Base-by-base conservation (phyloP, 2,113 vertebrate species). In the Smithornis capensis region DNA sequence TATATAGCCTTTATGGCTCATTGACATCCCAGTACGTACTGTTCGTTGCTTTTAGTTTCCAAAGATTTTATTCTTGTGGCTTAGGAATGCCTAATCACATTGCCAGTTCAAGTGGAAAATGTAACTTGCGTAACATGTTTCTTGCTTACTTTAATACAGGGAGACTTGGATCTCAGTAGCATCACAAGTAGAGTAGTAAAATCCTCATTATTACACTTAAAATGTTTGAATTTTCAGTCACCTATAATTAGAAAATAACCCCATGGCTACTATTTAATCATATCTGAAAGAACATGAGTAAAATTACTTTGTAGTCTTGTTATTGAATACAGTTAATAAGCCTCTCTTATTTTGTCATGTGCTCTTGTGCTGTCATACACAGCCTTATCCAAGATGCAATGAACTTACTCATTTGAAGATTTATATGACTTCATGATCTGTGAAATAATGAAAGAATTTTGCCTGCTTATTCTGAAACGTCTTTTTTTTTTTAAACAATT, bases 21-120 rank as follows among this genome's bases (percentile, higher is more conserved):
- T 89, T 95, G 87, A 49, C 71, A 90, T 92, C 79, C 75, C 83
- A 88, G 68, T 92, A 83, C 68, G 67, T 77, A 78, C 38, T 90
- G 12, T 74, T 93, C 62, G 68, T 83, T 95, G 71, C 44, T 88
- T 94, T 93, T 80, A 64, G 59, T 94, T 92, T 95, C 83, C 76
- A 71, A 90, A 87, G 63, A 78, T 94, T 95, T 91, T 93, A 68
- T 95, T 87, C 38, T 71, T 94, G 71, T 92, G 94, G 47, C 17
- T 91, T 90, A 77, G 47, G 27, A 94, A 95, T 35, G 35, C 40
- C 81, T 64, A 93, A 88, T 94, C 56, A 67, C 27, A 56, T 81
- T 96, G 64, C 59, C 64, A 85, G 78, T 80, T 93, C 90, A 93
- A 93, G 60, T 96, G 94, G 90, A 94, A 97, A 97, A 96, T 83